Base-by-base conservation (phyloP, 2,888 invertebrate species). In the Oxyteleia sp. region DNA sequence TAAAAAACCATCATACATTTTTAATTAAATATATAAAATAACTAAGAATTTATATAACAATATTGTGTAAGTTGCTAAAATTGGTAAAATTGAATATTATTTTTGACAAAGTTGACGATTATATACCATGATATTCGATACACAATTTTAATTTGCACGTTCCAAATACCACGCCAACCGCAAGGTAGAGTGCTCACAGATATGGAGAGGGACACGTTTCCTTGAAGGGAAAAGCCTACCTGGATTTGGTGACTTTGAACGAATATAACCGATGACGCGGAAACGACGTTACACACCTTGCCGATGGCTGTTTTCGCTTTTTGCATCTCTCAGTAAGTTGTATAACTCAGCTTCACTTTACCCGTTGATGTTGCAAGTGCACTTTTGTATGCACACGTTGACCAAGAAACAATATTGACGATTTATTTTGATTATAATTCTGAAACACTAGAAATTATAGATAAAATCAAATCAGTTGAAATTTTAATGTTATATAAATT, bases 211-310 rank as follows among this genome's bases (percentile, higher is more conserved):
- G 16, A 45, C 55, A n/a, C 26, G 55, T 68, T 68, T 68, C 57
- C 69, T 69, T 69, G 47, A 35, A 47, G 69, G 23, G 69, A 57
- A 59, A 71, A 49, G 57, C 59, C 16, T n/a, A 59, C 49, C 38
- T 63, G 53, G 53, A 63, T 74, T 63, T 55, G 43, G 63, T 64
- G 74, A 74, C 74, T 74, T 74, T 74, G 74, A 74, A 74, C 74
- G 55, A 74, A 74, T 74, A 74, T 64, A 74, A 63, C 43, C 32
- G 74, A 74, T 74, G 74, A 74, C 74, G 63, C 63, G 74, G 55
- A 74, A 74, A 74, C 57, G 23, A 35, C 45, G 45, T 53, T 59
- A 43, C 47, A 23, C 29, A 75, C 45, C 10, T 74, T 63, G 63
- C 20, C 43, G 53, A 45, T 20, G 72, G 61, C 72, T 41, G 20